Evolutionary conservation across 2,113 vertebrate genomes (phyloP).

Genomic region (Fukomys damarensis): DNA sequence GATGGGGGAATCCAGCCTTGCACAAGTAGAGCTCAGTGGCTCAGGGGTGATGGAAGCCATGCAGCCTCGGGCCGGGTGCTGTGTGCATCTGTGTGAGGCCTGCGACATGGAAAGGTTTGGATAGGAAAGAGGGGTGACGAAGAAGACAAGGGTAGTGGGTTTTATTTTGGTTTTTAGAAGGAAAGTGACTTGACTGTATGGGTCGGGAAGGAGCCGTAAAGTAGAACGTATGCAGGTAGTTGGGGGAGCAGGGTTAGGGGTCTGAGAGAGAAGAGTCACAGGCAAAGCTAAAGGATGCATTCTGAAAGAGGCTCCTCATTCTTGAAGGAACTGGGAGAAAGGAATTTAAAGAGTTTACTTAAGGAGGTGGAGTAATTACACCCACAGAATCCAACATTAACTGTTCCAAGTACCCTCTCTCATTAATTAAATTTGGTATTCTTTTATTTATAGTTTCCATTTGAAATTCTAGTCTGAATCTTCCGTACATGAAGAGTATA

Average conservation of each 20-base stretch:
- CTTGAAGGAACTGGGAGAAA: not conserved
- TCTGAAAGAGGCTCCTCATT: not conserved
- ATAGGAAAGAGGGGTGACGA: not conserved
- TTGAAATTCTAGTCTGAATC: not conserved
- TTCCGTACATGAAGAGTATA: not conserved
- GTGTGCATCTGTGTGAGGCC: not conserved
- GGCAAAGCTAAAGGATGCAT: not conserved
- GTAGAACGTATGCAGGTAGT: not conserved
- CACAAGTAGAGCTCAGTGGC: not conserved
- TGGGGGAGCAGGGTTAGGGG: not conserved
- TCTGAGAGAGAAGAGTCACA: not conserved
- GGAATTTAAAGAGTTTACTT: not conserved
- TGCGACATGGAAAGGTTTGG: not conserved
- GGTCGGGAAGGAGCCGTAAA: not conserved
- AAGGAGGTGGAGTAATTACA: not conserved
- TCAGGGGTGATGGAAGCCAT: accelerated
- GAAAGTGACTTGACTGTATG: not conserved
- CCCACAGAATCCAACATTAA: not conserved
- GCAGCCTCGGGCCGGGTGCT: not conserved
- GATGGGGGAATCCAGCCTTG: not conserved
- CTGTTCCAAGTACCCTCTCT: not conserved
- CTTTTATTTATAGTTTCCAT: not conserved
- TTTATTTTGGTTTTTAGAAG: not conserved
- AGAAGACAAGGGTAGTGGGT: not conserved
- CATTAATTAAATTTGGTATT: not conserved